Evolutionary conservation across 2,888 invertebrate genomes (phyloP), one percentile per base, ranked within the genome.

Genomic region (Slavum lentiscoides): DNA sequence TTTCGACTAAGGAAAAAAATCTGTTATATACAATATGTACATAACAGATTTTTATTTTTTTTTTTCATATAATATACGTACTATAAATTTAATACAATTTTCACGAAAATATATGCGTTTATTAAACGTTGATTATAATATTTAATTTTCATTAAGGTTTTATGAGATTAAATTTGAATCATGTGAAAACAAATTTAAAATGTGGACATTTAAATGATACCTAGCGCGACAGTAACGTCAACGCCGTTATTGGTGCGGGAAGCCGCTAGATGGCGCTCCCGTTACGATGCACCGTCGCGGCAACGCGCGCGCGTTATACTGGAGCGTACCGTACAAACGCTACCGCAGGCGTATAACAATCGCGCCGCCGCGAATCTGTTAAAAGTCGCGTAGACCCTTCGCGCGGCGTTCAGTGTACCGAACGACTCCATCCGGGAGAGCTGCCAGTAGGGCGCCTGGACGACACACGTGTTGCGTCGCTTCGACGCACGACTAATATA

Each of bases 391-490:
- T 23, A 58, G 67, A 59, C 68, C 43, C 43, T 23, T 59, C 43
- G 53, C 61, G 69, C 69, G 19, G 17, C 62, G 37, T 55, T 61
- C 69, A 77, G 77, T 77, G 69, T 39, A 70, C 77, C 70, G 77
- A 64, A 61, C 69, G 53, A 43, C 62, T 70, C 19, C 77, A 59
- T 62, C 69, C 62, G 68, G 39, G 75, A 67, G 19, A 49, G 67
- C 69, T 23, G 69, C 17, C 11, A n/a, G 55, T 19, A 55, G 55
- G 55, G 69, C 61, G 53, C 17, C 17, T n/a, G 75, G 59, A 61
- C 68, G 11, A 49, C 3, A 13, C 15, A 53, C 76, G 76, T 59
- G 37, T 69, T n/a, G 11, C 23, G 61, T 43, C 43, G 43, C n/a
- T 37, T 39, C 7, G 8, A 39, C 39, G 11, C 69, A 23, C 21